Evolutionary conservation across 2,113 vertebrate species (phyloP), one percentile per base, ranked within the genome.

Genomic region (Gallinago media): DNA sequence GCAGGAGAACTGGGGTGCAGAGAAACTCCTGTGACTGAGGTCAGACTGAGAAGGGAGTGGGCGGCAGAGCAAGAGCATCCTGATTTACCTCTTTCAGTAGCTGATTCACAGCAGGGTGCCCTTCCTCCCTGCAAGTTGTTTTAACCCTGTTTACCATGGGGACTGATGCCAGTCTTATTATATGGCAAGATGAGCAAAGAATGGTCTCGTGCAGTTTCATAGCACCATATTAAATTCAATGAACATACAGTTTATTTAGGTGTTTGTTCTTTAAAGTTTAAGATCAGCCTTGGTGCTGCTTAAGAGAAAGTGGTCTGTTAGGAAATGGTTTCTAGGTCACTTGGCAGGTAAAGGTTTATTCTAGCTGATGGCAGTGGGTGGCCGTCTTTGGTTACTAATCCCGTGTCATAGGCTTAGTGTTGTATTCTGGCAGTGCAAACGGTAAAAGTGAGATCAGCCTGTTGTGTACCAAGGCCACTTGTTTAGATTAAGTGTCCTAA

Each of bases 361-460:
- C 55, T 84, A 63, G 50, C 27, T 73, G 63, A 7, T 54, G 38
- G 75, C 40, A 65, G 77, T 72, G 85, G 44, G 74, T 55, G 65
- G 36, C 84, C 87, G 77, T 47, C 76, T 80, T 84, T 58, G 80
- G 80, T 77, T 70, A 14, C 23, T 94, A 85, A 90, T 89, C 77
- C 56, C 29, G 32, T 89, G 93, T 83, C 49, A 29, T 4, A 42
- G 80, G 84, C 80, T 95, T 92, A 78, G 55, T 0, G 0, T 36
- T 36, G 47, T 78, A 8, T 56, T 78, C 74, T 82, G 78, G 81
- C 87, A 68, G 44, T 1, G 1, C 65, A 52, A 27, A 40, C 1
- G 25, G 66, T 76, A 61, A 54, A 79, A 88, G 71, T 83, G 88
- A 92, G 52, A 88, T 96, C 85, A 88, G 77, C 78, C 52, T 56